Percentiles rank a stretch among this genome's conserved stretches.
These are phyloP conservation scores for Platygyra sinensis DNA, from an alignment of 64 coral and sea anemone species.

Conservation along the genomic window DNA sequence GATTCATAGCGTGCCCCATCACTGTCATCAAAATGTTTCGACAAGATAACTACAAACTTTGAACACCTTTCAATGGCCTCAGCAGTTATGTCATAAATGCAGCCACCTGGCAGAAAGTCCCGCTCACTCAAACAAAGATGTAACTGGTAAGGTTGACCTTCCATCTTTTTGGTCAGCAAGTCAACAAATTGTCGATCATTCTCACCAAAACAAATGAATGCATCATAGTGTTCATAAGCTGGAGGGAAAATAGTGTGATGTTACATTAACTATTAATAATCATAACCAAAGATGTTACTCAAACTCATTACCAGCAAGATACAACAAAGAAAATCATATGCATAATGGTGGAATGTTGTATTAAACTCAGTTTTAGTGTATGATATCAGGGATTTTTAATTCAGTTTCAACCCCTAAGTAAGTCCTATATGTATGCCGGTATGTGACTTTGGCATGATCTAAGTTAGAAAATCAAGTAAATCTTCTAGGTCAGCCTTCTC, in stretches of 20 bases:
- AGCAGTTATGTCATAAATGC: conserved; percentile 3
- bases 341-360: no score
- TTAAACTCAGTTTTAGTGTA: no score
- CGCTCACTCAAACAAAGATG: conserved; percentile 1
- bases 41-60: conserved; percentile 21
- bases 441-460: no score
- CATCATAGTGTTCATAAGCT: neutral
- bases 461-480: no score
- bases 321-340: no score
- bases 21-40: conserved; percentile 3
- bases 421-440: no score
- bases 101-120: conserved; percentile 24
- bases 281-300: no score
- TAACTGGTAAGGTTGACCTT: neutral
- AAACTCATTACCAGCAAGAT: no score
- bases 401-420: no score
- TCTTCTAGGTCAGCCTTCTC: no score
- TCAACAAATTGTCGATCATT: neutral
- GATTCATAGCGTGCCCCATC: conserved; percentile 4
- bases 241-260: neutral
- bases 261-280: no score
- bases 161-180: conserved; percentile 1
- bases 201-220: conserved; percentile 13
- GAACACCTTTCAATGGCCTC: conserved; percentile 15
- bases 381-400: no score